These are phyloP conservation scores for Oreochromis mossambicus DNA, from an alignment of 2,797 vertebrate species.

Conservation along the genomic window DNA sequence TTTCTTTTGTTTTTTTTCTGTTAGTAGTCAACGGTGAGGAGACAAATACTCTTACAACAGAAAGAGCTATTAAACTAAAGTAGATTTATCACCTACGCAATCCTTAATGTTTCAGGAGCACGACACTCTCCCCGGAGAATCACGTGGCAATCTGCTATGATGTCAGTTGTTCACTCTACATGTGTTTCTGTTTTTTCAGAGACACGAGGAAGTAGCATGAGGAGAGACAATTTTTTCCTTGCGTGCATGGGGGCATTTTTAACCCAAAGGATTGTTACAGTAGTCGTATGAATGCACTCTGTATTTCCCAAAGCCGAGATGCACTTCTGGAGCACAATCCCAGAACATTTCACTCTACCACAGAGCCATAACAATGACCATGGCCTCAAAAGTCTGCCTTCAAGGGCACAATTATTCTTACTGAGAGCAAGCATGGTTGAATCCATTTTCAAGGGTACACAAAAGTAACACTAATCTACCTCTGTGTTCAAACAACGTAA, in stretches of 20 bases:
- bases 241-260: accelerated
- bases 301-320: neutral
- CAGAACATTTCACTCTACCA: neutral
- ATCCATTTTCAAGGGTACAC: slow-evolving; percentile 25
- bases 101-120: neutral
- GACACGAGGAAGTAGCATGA: neutral
- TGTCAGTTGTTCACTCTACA: neutral
- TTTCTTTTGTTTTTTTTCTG: neutral
- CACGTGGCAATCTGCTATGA: neutral
- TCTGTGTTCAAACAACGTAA: neutral
- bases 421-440: neutral
- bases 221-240: neutral
- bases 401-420: slow-evolving; percentile 37
- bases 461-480: slow-evolving; percentile 3
- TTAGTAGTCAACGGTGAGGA: neutral
- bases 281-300: neutral
- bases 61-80: neutral
- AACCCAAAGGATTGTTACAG: neutral
- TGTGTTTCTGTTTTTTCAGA: neutral
- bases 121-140: neutral
- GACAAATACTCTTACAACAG: neutral
- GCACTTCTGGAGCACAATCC: neutral
- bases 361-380: slow-evolving; percentile 3
- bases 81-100: slow-evolving; percentile 1
- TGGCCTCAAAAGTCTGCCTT: slow-evolving; percentile 13